Evolutionary conservation across 1,140 invertebrate species (phyloP).

Genomic region (Bombus difficillimus): DNA sequence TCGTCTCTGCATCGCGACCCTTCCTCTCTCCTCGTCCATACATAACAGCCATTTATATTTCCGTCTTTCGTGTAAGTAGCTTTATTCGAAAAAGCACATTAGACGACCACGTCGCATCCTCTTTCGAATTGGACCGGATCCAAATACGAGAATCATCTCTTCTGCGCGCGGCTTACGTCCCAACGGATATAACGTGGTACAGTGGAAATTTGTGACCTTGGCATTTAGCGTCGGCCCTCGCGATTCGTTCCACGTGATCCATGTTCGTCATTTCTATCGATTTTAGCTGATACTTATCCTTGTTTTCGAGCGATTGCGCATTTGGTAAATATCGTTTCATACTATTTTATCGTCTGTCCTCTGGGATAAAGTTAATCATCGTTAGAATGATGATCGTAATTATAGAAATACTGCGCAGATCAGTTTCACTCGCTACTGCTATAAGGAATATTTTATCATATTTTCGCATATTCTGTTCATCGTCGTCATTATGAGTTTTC

Average conservation of each 20-base stretch:
- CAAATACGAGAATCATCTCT: conserved; percentile 49
- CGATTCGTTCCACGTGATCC: not conserved
- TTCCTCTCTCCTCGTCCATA: not conserved
- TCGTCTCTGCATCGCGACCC: conserved; percentile 1
- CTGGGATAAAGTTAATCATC: too few species aligned
- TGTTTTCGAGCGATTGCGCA: not conserved
- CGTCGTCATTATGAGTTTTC: too few species aligned
- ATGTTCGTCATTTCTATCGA: conserved; percentile 5
- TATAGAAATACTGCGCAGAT: too few species aligned
- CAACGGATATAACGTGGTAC: not conserved
- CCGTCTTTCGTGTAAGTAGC: conserved; percentile 46
- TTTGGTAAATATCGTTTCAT: too few species aligned
- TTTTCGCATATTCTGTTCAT: too few species aligned
- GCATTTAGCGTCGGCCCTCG: conserved; percentile 24
- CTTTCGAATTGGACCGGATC: conserved; percentile 37
- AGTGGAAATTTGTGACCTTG: conserved; percentile 36
- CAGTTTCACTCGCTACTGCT: too few species aligned
- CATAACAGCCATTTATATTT: conserved; percentile 48
- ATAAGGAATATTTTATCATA: too few species aligned
- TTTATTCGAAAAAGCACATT: conserved; percentile 58
- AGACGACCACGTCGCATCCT: conserved; percentile 34
- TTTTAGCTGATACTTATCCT: not conserved
- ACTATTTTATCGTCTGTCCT: too few species aligned
- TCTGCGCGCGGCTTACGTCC: too few species aligned
- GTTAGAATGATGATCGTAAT: too few species aligned